Conservation (phyloP, 2,888 invertebrate genomes). For the Drosophila macrospina region DNA sequence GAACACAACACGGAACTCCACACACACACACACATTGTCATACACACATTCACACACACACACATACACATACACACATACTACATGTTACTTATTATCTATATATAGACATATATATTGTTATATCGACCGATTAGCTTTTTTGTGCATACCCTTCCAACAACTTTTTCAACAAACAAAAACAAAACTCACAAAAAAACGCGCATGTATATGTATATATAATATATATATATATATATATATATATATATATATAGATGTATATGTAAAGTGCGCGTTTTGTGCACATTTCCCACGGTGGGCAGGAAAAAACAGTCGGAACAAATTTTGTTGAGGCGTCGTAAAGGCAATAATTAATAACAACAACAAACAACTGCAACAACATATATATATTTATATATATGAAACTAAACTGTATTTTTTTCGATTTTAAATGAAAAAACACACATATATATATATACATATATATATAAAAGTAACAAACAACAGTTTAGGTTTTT, state of each 20-base stretch:
- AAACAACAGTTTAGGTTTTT: constrained; percentile 69
- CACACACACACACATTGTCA: constrained; percentile 24
- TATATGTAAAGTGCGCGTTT: constrained; percentile 58
- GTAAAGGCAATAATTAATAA: constrained; percentile 62
- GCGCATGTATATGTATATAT: constrained; percentile 21
- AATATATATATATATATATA: constrained; percentile 14
- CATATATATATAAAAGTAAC: constrained; percentile 27
- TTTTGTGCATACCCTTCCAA: constrained; percentile 77
- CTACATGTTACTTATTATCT: constrained; percentile 78
- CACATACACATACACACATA: constrained; percentile 6
- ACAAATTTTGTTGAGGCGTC: constrained; percentile 39
- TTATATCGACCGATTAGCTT: constrained; percentile 73
- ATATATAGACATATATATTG: constrained; percentile 71
- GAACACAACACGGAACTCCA: constrained; percentile 28
- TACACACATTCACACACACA: constrained; percentile 24
- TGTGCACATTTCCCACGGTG: constrained; percentile 56
- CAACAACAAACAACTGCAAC: constrained; percentile 22
- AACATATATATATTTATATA: constrained; percentile 12
- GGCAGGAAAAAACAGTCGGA: constrained; percentile 37
- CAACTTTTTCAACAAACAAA: constrained; percentile 52
- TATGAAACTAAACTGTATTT: constrained; percentile 45
- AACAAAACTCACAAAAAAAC: constrained; percentile 12
- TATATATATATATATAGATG: constrained; percentile 17
- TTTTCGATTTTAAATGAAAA: constrained; percentile 47
- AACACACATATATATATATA: constrained; percentile 27